Evolutionary conservation across 2,113 vertebrate genomes (phyloP).

Genomic region (Neodontobutis hainanensis): DNA sequence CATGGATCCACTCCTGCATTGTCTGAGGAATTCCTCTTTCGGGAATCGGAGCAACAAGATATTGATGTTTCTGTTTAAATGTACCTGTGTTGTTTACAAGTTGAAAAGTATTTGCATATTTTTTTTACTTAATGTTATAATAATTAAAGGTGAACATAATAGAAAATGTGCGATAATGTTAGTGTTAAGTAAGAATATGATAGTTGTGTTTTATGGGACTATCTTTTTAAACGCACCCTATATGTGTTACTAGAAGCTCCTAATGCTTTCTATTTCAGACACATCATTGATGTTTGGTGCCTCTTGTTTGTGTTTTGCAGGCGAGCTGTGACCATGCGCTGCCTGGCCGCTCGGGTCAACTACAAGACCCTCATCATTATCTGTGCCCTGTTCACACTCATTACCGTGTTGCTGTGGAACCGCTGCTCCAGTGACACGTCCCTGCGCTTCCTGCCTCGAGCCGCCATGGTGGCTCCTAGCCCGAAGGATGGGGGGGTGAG

Average conservation of each 20-base stretch:
- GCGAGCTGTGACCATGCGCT: slow-evolving; percentile 94
- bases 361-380: slow-evolving; percentile 96
- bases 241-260: too few relatives aligned
- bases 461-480: slow-evolving; percentile 63
- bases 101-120: too few relatives aligned
- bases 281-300: not conserved
- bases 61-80: too few relatives aligned
- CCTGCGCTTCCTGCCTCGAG: slow-evolving; percentile 68
- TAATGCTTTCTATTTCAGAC: too few relatives aligned
- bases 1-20: slow-evolving; percentile 8
- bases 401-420: slow-evolving; percentile 94
- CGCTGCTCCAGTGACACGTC: slow-evolving; percentile 86
- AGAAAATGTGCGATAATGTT: too few relatives aligned
- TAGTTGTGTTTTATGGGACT: too few relatives aligned
- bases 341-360: slow-evolving; percentile 94
- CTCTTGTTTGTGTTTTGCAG: slow-evolving; percentile 65
- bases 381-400: slow-evolving; percentile 90
- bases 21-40: not conserved
- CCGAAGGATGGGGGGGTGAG: slow-evolving; percentile 74
- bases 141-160: too few relatives aligned
- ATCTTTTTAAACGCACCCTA: too few relatives aligned
- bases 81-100: too few relatives aligned
- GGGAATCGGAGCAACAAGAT: not conserved
- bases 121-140: too few relatives aligned
- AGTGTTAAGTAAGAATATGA: too few relatives aligned